These are phyloP conservation scores for Hippolais icterina DNA, from an alignment of 2,113 vertebrate species.

Conservation along the genomic window DNA sequence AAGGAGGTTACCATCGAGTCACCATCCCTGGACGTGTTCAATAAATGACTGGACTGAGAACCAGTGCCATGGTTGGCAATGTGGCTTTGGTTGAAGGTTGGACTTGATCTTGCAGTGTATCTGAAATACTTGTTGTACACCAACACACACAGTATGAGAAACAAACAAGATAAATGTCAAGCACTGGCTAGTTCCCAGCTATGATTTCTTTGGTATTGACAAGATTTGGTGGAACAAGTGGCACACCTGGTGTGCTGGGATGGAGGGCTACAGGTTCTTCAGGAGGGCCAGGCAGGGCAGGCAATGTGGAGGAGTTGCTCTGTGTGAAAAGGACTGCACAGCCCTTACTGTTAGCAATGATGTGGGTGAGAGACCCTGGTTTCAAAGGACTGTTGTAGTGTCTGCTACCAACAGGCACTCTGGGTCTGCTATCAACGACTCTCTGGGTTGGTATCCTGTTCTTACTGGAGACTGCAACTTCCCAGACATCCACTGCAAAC, in stretches of 20 bases:
- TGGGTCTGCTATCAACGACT: no score
- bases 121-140: background rate
- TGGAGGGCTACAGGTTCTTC: background rate
- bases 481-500: background rate
- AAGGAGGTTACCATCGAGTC: background rate
- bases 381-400: background rate
- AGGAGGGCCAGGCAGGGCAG: background rate
- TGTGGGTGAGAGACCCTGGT: background rate
- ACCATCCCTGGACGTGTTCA: background rate
- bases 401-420: background rate
- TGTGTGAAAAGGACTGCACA: background rate
- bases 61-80: background rate
- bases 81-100: background rate
- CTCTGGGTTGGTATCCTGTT: background rate
- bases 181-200: background rate
- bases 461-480: background rate
- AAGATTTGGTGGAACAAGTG: background rate
- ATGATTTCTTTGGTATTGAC: background rate
- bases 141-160: background rate
- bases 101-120: background rate
- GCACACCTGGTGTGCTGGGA: background rate
- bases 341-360: accelerated
- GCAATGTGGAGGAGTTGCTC: background rate
- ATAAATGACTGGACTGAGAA: background rate
- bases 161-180: background rate